phyloP scores from a whole-genome alignment of 1,140 invertebrate genomes.

The Zaprionus lachaisei region DNA sequence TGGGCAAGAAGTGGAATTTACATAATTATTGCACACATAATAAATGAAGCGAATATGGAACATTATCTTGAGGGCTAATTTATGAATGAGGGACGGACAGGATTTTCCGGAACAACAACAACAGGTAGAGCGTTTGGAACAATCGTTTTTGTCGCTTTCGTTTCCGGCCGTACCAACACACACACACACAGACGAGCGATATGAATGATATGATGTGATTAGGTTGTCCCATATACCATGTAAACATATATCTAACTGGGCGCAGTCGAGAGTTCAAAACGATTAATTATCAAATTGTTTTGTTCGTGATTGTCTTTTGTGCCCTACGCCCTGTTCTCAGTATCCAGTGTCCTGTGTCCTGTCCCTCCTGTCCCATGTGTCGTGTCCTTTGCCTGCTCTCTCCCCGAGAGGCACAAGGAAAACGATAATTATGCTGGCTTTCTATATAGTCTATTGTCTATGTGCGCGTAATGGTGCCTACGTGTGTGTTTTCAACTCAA shows the following conservation, averaged over 20 bases:
- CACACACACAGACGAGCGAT: conserved; percentile 9
- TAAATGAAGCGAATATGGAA: conserved; percentile 12
- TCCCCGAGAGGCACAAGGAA: conserved; percentile 18
- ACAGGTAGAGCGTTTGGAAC: conserved; percentile 12
- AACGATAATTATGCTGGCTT: conserved; percentile 44
- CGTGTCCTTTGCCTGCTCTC: neutral
- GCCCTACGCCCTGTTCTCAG: conserved; percentile 8
- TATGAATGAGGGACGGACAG: neutral
- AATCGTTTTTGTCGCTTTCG: conserved; percentile 47
- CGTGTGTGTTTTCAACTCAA: conserved; percentile 12
- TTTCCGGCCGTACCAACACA: conserved; percentile 23
- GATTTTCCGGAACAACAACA: conserved; percentile 3
- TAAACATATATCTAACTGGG: conserved; percentile 17
- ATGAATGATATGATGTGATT: conserved; percentile 54
- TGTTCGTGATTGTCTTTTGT: conserved; percentile 52
- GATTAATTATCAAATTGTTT: conserved; percentile 60
- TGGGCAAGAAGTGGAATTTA: neutral
- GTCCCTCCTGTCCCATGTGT: too few relatives aligned
- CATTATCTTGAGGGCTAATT: conserved; percentile 29
- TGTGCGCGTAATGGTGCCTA: neutral
- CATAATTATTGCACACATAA: conserved; percentile 7
- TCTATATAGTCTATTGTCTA: conserved; percentile 7
- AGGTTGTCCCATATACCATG: conserved; percentile 2
- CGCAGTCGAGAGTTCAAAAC: conserved; percentile 32
- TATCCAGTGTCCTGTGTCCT: neutral